phyloP scores from a whole-genome alignment of 2,113 vertebrate species.

The Mastomys natalensis region DNA sequence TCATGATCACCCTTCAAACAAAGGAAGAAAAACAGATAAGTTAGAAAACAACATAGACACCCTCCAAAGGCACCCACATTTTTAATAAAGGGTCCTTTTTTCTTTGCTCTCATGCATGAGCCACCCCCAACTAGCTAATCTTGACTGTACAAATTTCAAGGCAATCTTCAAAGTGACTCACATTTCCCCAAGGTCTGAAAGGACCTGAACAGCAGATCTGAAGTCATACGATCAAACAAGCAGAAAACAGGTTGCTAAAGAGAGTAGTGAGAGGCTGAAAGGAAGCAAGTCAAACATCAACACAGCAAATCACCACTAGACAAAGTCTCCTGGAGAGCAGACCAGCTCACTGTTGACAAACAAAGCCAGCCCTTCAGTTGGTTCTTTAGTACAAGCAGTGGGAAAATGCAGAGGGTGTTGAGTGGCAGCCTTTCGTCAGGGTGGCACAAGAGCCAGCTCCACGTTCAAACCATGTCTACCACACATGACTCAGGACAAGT shows the following conservation, averaged over 20 bases:
- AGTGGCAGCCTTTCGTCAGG: not conserved
- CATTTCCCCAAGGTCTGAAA: conserved; percentile 1
- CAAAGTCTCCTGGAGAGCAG: not conserved
- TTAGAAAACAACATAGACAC: not conserved
- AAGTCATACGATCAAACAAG: conserved; percentile 17
- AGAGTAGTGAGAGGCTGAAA: not conserved
- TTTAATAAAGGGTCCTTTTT: not conserved
- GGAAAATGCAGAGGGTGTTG: not conserved
- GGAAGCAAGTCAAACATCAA: not conserved
- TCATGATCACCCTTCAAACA: not conserved
- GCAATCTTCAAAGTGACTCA: not conserved
- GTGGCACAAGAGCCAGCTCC: not conserved
- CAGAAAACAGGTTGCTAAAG: not conserved
- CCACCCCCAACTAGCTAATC: not conserved
- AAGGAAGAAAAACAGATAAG: not conserved
- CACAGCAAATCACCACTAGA: not conserved
- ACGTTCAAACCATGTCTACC: not conserved
- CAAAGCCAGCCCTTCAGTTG: not conserved
- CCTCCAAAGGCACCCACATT: not conserved
- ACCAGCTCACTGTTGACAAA: not conserved
- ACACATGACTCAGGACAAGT: not conserved
- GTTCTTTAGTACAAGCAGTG: not conserved
- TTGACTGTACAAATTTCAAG: not conserved
- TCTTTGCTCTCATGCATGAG: not conserved
- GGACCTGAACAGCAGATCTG: not conserved